Evolutionary conservation across 2,797 vertebrate genomes (phyloP), one percentile per base, ranked within the genome.

Genomic region (Gymnopithys bicolor): DNA sequence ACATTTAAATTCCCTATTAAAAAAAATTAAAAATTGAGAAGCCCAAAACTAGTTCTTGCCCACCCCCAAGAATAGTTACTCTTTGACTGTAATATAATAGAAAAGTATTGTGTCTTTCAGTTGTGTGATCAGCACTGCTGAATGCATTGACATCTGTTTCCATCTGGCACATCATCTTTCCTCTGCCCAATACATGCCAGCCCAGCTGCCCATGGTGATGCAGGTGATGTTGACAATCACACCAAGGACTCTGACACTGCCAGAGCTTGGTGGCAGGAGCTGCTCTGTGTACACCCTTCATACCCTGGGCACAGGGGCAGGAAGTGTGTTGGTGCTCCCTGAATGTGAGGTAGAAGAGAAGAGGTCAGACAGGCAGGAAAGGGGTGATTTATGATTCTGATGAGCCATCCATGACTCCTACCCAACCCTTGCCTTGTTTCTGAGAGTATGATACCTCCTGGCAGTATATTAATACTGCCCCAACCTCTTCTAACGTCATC

Each of bases 131-230:
- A 49, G 78, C 52, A 32, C 13, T 55, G 37, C 41, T 84, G 51
- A 55, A 70, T 45, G 14, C 19, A 8, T 1, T 60, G 69, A 10
- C n/a, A 5, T 64, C 37, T 55, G 32, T 80, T 90, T 37, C 19
- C 21, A 1, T 33, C 37, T 79, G 1, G 0, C 33, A 12, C 32
- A 18, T 70, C 52, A 28, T 24, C 55, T 60, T 51, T 74, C 15
- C 32, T 58, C 41, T 64, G 33, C 69, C 48, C 48, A 21, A 1
- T 28, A 1, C 6, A 1, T 27, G 39, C 23, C 45, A 52, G 22
- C 46, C n/a, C 37, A 14, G 43, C 32, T 25, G 30, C 24, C 2
- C 0, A 0, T 7, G 23, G 19, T 11, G 13, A 19, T 7, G 14
- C 24, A n/a, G 64, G 1, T 4, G 16, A 14, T 1, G 35, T 19